Conservation (phyloP, 2,113 vertebrate genomes). For the Benitochromis conjunctus region DNA sequence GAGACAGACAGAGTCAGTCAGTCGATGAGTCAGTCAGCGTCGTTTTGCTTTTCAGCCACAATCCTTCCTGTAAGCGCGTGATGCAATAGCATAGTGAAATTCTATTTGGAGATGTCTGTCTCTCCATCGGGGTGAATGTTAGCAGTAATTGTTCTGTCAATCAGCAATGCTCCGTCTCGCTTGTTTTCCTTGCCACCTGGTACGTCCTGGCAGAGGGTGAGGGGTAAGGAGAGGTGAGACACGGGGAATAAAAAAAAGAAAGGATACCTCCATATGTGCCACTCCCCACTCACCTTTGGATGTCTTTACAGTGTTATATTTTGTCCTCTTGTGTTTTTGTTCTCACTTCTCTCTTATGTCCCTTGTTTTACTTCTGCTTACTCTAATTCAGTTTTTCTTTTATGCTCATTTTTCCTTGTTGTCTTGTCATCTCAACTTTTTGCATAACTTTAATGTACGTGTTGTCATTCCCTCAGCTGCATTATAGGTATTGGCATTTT, state of each 20-base stretch:
- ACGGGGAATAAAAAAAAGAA: conserved; percentile 1
- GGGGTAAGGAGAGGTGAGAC: conserved; percentile 48
- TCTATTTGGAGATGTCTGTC: conserved; percentile 79
- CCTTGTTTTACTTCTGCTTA: not conserved
- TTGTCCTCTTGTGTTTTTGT: not conserved
- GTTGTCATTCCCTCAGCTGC: not conserved
- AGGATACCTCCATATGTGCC: not conserved
- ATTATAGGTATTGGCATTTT: not conserved
- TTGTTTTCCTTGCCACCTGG: conserved; percentile 70
- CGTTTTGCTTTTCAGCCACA: conserved; percentile 62
- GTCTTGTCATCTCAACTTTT: not conserved
- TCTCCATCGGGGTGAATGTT: conserved; percentile 71
- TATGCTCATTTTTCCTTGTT: not conserved
- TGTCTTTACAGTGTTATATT: not conserved
- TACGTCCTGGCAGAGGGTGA: conserved; percentile 58
- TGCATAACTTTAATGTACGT: not conserved
- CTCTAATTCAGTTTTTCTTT: not conserved
- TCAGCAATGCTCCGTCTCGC: conserved; percentile 71
- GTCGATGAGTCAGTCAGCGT: conserved; percentile 25
- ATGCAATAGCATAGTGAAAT: conserved; percentile 76
- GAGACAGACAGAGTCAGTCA: conserved; percentile 14
- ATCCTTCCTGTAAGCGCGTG: conserved; percentile 69
- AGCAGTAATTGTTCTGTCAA: conserved; percentile 84
- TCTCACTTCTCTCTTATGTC: not conserved
- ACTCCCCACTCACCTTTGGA: not conserved